Evolutionary conservation across 1,140 invertebrate species (phyloP), one percentile per base, ranked within the genome.

Genomic region (Temnothorax longispinosus): DNA sequence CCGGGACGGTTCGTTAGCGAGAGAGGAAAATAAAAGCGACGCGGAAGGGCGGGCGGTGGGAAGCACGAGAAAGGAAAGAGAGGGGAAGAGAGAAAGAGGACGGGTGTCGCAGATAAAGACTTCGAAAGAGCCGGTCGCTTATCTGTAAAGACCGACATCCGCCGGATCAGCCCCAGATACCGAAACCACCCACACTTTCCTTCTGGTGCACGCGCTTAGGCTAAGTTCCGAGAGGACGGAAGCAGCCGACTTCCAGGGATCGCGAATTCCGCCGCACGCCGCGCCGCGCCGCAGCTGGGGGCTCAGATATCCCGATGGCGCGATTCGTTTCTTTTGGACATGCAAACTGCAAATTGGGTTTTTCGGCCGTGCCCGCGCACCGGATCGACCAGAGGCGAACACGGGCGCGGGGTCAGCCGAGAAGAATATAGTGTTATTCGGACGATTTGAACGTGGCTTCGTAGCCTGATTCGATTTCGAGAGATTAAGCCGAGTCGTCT

Each of bases 121-220:
- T 93, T 94, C 85, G 93, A 95, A 95, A 95, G 93, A 95, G 93
- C 93, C 94, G 91, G 90, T 58, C 87, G 91, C 88, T 95, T 95
- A 95, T 95, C 94, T 91, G 86, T 65, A 91, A 93, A 93, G 90
- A 62, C 92, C 92, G 92, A 93, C 94, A 94, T 95, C 94, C 94
- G 94, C 94, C 94, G 94, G 93, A 95, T 95, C 94, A 95, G 94
- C 94, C 80, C 86, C 85, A 92, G 94, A 95, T 95, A 95, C 92
- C 84, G 62, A 92, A 87, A 92, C 89, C 93, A 91, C 94, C 94
- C 92, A 95, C 94, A 91, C 93, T 94, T 95, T 94, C 94, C 94
- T 94, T 93, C 89, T 92, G 78, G 74, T 58, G 44, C 62, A 65
- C 85, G 87, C 90, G 89, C 90, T 93, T 92, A 93, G 91, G 81